These are phyloP conservation scores for Drosophila atroscutellata DNA, from an alignment of 2,888 invertebrate genomes.

Conservation along the genomic window DNA sequence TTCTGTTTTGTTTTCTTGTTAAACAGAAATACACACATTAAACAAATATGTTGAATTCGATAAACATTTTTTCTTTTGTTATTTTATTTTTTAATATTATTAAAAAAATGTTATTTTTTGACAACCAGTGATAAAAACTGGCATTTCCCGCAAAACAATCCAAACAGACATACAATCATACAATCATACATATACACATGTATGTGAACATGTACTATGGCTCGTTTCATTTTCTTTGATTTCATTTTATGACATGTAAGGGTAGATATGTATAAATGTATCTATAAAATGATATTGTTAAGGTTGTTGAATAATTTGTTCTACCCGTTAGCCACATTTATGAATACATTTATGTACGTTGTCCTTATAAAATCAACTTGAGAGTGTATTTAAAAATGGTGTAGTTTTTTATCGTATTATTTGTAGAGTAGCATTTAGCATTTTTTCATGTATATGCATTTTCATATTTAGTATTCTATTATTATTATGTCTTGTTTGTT, in stretches of 20 bases:
- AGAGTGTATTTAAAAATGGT: conserved; percentile 4
- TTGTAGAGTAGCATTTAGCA: conserved; percentile 8
- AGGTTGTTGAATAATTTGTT: background rate
- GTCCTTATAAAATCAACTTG: background rate
- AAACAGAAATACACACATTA: conserved; percentile 22
- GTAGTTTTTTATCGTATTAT: background rate
- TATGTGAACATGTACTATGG: background rate
- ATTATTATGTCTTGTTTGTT: conserved; percentile 7
- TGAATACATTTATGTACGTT: background rate
- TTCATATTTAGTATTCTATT: background rate
- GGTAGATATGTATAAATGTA: background rate
- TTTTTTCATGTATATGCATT: background rate
- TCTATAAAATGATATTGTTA: background rate
- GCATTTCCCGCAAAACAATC: conserved; percentile 9
- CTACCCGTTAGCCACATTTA: background rate
- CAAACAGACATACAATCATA: conserved; percentile 25
- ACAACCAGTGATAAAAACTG: conserved; percentile 42
- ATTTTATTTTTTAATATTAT: conserved; percentile 23
- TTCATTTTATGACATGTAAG: background rate
- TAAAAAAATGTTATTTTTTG: conserved; percentile 20
- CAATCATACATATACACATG: background rate
- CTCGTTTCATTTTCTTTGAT: conserved; percentile 2
- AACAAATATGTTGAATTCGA: conserved; percentile 45
- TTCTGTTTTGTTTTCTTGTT: conserved; percentile 10
- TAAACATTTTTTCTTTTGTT: conserved; percentile 46